A percentile compares a stretch with the other conserved stretches of the same genome.
Evolutionary conservation across 2,888 invertebrate genomes (phyloP).

Genomic region (Drosophila rubida): DNA sequence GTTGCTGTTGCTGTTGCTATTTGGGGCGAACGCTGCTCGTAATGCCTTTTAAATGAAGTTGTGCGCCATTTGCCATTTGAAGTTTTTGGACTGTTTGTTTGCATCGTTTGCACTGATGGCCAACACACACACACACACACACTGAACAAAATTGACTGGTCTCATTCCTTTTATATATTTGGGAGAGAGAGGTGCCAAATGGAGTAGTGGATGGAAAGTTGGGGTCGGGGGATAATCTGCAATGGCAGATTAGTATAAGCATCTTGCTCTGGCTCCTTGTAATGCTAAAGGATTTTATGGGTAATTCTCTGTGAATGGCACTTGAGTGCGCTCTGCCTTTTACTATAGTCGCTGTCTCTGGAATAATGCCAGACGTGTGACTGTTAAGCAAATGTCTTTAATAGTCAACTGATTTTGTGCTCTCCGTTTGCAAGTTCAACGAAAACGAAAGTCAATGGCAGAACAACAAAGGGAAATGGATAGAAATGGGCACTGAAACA

Average conservation of each 20-base stretch:
- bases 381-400: slow-evolving; percentile 47
- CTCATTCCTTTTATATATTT: slow-evolving; percentile 22
- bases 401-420: slow-evolving; percentile 23
- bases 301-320: slow-evolving; percentile 70
- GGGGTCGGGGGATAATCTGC: slow-evolving; percentile 59
- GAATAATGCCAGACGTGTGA: slow-evolving; percentile 51
- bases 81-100: slow-evolving; percentile 65
- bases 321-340: slow-evolving; percentile 25
- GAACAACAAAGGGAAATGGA: background rate
- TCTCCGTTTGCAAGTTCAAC: background rate
- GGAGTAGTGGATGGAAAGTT: background rate
- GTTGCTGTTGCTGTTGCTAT: slow-evolving; percentile 41
- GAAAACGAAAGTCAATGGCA: slow-evolving; percentile 16
- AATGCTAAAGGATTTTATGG: slow-evolving; percentile 74
- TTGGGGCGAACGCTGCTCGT: slow-evolving; percentile 63
- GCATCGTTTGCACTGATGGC: slow-evolving; percentile 70
- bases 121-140: slow-evolving; percentile 26
- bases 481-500: background rate
- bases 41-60: slow-evolving; percentile 78
- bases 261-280: slow-evolving; percentile 37
- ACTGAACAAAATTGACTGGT: slow-evolving; percentile 60
- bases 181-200: slow-evolving; percentile 1
- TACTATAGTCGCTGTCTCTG: slow-evolving; percentile 20
- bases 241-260: slow-evolving; percentile 66
- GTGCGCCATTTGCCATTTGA: slow-evolving; percentile 79